These are phyloP conservation scores for Platyura marginata DNA, from an alignment of 1,140 invertebrate species.

Conservation along the genomic window DNA sequence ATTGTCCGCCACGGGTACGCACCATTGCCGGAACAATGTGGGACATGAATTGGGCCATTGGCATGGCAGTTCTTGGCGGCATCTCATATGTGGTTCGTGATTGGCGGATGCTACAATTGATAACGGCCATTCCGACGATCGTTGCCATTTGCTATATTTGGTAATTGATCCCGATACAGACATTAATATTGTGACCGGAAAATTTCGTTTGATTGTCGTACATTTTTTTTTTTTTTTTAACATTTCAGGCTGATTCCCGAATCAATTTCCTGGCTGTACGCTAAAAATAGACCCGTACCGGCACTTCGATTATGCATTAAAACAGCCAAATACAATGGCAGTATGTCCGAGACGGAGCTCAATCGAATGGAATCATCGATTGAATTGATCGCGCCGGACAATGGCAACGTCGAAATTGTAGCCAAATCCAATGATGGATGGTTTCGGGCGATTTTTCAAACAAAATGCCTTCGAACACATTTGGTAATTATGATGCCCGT, in stretches of 20 bases:
- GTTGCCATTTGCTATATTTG: slow-evolving; percentile 1
- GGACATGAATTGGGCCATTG: slow-evolving; percentile 3
- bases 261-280: slow-evolving; percentile 2
- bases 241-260: slow-evolving; percentile 4
- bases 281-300: neutral
- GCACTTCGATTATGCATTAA: neutral
- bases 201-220: too few species aligned
- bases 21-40: slow-evolving; percentile 1
- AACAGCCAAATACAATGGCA: slow-evolving; percentile 1
- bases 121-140: neutral
- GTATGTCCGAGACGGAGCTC: neutral
- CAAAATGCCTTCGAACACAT: neutral
- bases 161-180: too few species aligned
- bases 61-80: neutral
- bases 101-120: slow-evolving; percentile 2
- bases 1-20: slow-evolving; percentile 2
- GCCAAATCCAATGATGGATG: neutral
- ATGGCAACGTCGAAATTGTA: neutral
- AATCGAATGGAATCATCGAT: neutral
- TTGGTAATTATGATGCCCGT: neutral
- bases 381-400: too few species aligned
- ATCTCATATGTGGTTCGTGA: slow-evolving; percentile 2
- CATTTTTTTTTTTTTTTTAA: too few species aligned
- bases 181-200: too few species aligned
- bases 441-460: neutral